Conservation (phyloP, 2,113 vertebrate species). For the Myanophis thanlyinensis region DNA sequence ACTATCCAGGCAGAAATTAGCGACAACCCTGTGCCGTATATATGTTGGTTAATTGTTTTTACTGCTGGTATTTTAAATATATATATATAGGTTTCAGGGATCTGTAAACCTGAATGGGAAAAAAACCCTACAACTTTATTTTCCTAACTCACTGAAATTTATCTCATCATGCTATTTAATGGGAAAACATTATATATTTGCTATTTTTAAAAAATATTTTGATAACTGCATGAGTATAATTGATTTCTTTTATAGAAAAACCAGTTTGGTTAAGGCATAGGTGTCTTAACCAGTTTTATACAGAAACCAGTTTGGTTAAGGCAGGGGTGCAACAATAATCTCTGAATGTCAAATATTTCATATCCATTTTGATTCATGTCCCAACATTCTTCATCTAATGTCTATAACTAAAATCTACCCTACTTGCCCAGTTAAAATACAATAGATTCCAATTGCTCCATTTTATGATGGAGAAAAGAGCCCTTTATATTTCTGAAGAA, state of each 20-base stretch:
- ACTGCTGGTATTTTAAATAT: too few species aligned
- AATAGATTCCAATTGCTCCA: not conserved
- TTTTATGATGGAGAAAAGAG: not conserved
- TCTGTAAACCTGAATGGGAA: not conserved
- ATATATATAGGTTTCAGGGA: not conserved
- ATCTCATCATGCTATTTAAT: not conserved
- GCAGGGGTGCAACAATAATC: too few species aligned
- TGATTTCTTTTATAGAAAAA: not conserved
- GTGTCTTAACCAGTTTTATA: too few species aligned
- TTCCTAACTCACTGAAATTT: not conserved
- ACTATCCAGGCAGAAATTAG: too few species aligned
- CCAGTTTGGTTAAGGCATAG: not conserved
- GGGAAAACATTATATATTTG: not conserved
- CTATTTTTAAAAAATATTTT: not conserved
- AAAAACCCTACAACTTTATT: not conserved
- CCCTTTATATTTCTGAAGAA: not conserved
- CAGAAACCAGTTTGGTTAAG: not conserved
- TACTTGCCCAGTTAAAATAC: not conserved
- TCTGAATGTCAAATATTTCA: not conserved
- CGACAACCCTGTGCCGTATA: too few species aligned
- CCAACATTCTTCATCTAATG: not conserved
- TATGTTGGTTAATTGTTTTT: too few species aligned
- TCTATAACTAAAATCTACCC: not conserved
- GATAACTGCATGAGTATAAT: not conserved
- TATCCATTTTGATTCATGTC: not conserved